phyloP scores from a whole-genome alignment of 2,888 invertebrate genomes.

The Corbicula japonica region DNA sequence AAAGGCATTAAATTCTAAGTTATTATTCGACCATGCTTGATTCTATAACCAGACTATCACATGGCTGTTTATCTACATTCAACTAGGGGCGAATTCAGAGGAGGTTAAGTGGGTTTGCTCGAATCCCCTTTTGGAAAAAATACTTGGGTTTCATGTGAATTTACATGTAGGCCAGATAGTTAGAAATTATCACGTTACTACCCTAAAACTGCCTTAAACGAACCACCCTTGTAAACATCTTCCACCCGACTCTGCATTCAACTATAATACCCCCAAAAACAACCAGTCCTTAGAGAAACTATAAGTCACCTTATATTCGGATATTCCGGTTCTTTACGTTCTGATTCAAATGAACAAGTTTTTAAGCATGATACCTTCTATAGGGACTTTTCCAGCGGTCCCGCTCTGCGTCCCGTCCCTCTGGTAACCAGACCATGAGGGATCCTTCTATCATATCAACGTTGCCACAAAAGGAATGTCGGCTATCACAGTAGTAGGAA shows the following conservation, averaged over 20 bases:
- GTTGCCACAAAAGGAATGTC: slow-evolving; percentile 64
- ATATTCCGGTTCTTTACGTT: not conserved
- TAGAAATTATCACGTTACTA: too few relatives aligned
- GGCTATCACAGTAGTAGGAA: slow-evolving; percentile 65
- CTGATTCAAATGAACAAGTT: not conserved
- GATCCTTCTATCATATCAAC: slow-evolving; percentile 63
- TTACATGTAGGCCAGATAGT: not conserved
- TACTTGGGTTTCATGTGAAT: not conserved
- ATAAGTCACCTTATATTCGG: not conserved
- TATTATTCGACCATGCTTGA: too few relatives aligned
- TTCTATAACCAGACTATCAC: too few relatives aligned
- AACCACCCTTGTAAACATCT: not conserved
- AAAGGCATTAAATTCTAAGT: too few relatives aligned
- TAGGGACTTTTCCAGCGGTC: slow-evolving; percentile 59
- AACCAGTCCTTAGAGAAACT: not conserved
- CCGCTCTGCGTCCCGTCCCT: slow-evolving; percentile 9
- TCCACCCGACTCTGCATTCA: not conserved
- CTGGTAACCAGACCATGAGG: slow-evolving; percentile 60
- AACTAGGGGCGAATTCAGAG: too few relatives aligned
- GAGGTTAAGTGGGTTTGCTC: too few relatives aligned
- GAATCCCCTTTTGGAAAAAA: too few relatives aligned
- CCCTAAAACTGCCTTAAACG: too few relatives aligned
- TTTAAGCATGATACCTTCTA: slow-evolving; percentile 36
- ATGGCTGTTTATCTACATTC: too few relatives aligned
- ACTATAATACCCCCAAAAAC: not conserved